phyloP scores from a whole-genome alignment of 2,113 vertebrate genomes.

The Balaenoptera acutorostrata region DNA sequence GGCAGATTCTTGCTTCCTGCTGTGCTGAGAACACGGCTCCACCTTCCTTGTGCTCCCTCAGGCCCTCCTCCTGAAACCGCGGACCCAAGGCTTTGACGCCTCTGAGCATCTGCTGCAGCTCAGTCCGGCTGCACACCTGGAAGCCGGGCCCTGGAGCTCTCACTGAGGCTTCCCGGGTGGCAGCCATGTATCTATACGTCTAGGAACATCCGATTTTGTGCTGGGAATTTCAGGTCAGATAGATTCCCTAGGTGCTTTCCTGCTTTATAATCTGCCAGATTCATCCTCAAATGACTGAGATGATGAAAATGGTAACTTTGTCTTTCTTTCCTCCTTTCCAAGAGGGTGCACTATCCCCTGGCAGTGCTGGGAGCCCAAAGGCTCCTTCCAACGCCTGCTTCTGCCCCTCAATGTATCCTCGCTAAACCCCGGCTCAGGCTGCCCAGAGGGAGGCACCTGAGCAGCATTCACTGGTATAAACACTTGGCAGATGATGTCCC shows the following conservation, averaged over 20 bases:
- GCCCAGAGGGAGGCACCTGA: background rate
- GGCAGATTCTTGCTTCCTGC: background rate
- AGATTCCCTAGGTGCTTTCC: background rate
- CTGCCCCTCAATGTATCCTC: background rate
- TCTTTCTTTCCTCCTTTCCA: background rate
- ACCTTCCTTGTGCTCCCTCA: background rate
- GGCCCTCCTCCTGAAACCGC: background rate
- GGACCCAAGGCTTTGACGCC: too few species aligned
- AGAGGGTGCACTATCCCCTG: rapidly evolving
- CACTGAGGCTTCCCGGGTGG: background rate
- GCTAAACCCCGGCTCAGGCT: background rate
- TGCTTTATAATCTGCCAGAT: background rate
- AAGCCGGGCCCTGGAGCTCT: background rate
- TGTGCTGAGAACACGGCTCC: background rate
- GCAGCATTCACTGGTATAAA: background rate
- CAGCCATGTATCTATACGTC: background rate
- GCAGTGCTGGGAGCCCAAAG: background rate
- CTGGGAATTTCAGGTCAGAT: background rate
- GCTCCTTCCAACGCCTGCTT: background rate
- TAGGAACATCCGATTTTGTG: background rate
- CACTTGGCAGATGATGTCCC: background rate
- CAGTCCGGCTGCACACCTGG: too few species aligned
- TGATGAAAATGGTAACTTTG: background rate
- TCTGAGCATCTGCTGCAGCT: background rate
- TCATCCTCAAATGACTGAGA: background rate